Evolutionary conservation across 2,797 vertebrate genomes (phyloP), one percentile per base, ranked within the genome.

Genomic region (Pachyuromys duprasi): DNA sequence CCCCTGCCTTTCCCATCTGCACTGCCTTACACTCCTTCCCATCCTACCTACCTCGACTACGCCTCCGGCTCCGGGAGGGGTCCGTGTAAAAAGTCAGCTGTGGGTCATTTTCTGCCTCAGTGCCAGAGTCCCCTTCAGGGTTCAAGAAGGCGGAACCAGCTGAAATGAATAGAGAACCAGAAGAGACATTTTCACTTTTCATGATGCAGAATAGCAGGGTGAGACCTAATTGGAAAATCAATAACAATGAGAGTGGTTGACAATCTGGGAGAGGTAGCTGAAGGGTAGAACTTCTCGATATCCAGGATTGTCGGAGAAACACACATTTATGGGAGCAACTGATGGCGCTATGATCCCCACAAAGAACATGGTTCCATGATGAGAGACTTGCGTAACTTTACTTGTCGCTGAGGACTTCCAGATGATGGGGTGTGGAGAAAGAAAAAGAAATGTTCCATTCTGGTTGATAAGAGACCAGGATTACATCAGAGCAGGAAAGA

Each of bases 81-180:
- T 99, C 99, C 0, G 99, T 99, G 98, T 99, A 99, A 98, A 99
- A 99, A 97, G 99, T 99, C 98, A 99, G 99, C 98, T 99, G 99
- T 96, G 99, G 99, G 98, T 99, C 99, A 14, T 99, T 99, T 99
- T 99, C 99, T 8, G 99, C 99, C 98, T 99, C 99, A 0, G 99
- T 99, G 92, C 99, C 99, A 0, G 99, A 99, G 97, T 99, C 99
- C 67, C 99, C 99, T 76, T 99, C 99, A 0, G 99, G 99, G 98
- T 99, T 99, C 98, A 99, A 99, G 98, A 99, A 99, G 1, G 99
- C 99, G 70, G 99, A 99, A 98, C 99, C 99, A 78, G 99, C 99
- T 99, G 99, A 97, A 97, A 96, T 11, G 83, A 95, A 90, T 78
- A 96, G 78, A 53, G 39, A 78, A 89, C 26, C 36, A 90, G 0